Conservation (phyloP, 2,888 invertebrate species). For the Neocrepidodera transversa region DNA sequence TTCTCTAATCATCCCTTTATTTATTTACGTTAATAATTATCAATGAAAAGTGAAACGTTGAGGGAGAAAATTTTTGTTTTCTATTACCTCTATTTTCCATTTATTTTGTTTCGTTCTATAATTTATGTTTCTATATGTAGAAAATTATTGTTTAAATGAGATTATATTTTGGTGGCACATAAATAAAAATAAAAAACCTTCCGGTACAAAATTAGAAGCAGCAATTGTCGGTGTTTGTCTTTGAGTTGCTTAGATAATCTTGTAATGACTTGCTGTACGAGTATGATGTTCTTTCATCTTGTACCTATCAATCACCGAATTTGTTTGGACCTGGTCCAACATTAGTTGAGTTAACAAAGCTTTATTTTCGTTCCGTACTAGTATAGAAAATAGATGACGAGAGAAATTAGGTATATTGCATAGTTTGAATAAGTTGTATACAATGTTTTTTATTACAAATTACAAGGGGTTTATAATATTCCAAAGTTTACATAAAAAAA, state of each 20-base stretch:
- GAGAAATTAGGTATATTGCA: slow-evolving; percentile 9
- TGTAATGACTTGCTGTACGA: slow-evolving; percentile 21
- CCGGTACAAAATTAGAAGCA: slow-evolving; percentile 8
- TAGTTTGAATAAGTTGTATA: neutral
- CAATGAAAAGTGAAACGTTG: too few relatives aligned
- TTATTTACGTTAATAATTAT: too few relatives aligned
- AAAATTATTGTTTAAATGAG: too few relatives aligned
- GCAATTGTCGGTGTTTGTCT: slow-evolving; percentile 23
- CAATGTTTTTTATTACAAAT: too few relatives aligned
- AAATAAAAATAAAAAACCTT: neutral
- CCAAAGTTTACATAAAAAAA: too few relatives aligned
- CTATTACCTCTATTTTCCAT: too few relatives aligned
- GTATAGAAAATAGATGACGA: slow-evolving; percentile 36
- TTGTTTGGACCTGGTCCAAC: slow-evolving; percentile 48
- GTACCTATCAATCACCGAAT: slow-evolving; percentile 44
- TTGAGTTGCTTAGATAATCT: slow-evolving; percentile 18
- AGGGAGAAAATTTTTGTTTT: too few relatives aligned
- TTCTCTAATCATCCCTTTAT: too few relatives aligned
- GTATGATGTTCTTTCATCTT: slow-evolving; percentile 42
- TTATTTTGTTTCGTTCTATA: too few relatives aligned
- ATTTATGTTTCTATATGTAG: too few relatives aligned
- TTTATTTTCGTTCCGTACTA: slow-evolving; percentile 42
- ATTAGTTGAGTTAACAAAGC: slow-evolving; percentile 42
- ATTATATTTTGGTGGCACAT: too few relatives aligned
- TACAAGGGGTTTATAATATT: too few relatives aligned